These are phyloP conservation scores for Hydractinia echinata DNA, from an alignment of 30 jellyfish, hydroid and myxozoan genomes.

Conservation along the genomic window DNA sequence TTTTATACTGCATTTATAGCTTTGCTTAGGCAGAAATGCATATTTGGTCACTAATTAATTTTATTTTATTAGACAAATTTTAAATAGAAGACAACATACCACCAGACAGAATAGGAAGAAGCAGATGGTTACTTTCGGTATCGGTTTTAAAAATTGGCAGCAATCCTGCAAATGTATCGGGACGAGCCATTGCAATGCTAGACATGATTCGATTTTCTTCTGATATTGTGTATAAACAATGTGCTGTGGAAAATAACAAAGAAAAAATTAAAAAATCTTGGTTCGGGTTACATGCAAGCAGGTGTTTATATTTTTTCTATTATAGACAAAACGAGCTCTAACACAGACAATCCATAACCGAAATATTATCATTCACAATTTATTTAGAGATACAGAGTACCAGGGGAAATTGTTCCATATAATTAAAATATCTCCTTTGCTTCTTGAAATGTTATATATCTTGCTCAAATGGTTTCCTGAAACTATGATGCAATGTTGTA, in stretches of 20 bases:
- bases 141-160: not conserved
- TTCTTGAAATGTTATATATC: no score
- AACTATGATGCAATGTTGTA: no score
- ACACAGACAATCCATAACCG: no score
- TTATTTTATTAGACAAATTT: not conserved
- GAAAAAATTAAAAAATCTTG: not conserved
- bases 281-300: not conserved
- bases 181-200: not conserved
- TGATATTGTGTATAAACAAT: conserved; percentile 28
- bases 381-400: no score
- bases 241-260: not conserved
- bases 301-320: not conserved
- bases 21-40: no score
- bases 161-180: conserved; percentile 1
- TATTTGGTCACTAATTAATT: no score
- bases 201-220: conserved; percentile 15
- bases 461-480: no score
- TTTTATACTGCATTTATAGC: no score
- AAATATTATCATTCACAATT: no score
- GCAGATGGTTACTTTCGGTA: conserved; percentile 5
- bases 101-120: conserved; percentile 14
- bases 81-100: conserved; percentile 16
- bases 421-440: no score
- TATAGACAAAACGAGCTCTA: no score
- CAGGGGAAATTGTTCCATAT: no score